Evolutionary conservation across 2,888 invertebrate species (phyloP).

Genomic region (Teinopalpus imperialis): DNA sequence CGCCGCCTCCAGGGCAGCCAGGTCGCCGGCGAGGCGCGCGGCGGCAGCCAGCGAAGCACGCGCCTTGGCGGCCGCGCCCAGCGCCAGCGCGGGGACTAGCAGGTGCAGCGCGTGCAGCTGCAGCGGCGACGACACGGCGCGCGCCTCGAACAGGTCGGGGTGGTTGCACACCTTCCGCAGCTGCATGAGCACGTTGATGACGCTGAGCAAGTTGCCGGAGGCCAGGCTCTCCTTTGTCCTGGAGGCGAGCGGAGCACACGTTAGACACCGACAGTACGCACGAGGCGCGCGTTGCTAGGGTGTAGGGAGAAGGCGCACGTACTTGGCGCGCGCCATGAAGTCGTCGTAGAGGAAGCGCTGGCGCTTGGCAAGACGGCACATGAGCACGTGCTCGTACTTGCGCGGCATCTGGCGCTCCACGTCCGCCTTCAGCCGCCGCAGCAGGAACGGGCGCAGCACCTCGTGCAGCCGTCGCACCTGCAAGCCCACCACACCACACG

Average conservation of each 20-base stretch:
- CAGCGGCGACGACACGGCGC: conserved; percentile 97
- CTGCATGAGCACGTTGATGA: conserved; percentile 98
- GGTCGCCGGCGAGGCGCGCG: conserved; percentile 87
- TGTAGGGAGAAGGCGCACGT: too few species aligned
- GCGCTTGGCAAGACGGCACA: conserved; percentile 96
- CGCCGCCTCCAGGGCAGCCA: conserved; percentile 84
- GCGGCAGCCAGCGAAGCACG: conserved; percentile 85
- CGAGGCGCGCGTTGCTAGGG: too few species aligned
- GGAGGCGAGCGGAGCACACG: too few species aligned
- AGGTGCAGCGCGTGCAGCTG: conserved; percentile 91
- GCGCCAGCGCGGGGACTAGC: conserved; percentile 87
- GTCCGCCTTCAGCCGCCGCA: conserved; percentile 95
- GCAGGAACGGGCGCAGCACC: conserved; percentile 94
- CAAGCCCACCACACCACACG: too few species aligned
- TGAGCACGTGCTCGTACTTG: conserved; percentile 97
- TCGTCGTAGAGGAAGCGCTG: conserved; percentile 99
- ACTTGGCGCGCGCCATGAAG: conserved; percentile 98
- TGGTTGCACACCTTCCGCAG: conserved; percentile 98
- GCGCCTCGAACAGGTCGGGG: conserved; percentile 98
- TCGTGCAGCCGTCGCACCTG: conserved; percentile 59
- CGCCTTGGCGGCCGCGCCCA: conserved; percentile 85
- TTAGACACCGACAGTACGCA: too few species aligned
- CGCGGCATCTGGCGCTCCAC: conserved; percentile 98
- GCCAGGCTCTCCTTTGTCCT: conserved; percentile 97
- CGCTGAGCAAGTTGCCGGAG: conserved; percentile 95